Evolutionary conservation across 2,888 invertebrate species (phyloP), one percentile per base, ranked within the genome.

Genomic region (Cryptus viduatorius): DNA sequence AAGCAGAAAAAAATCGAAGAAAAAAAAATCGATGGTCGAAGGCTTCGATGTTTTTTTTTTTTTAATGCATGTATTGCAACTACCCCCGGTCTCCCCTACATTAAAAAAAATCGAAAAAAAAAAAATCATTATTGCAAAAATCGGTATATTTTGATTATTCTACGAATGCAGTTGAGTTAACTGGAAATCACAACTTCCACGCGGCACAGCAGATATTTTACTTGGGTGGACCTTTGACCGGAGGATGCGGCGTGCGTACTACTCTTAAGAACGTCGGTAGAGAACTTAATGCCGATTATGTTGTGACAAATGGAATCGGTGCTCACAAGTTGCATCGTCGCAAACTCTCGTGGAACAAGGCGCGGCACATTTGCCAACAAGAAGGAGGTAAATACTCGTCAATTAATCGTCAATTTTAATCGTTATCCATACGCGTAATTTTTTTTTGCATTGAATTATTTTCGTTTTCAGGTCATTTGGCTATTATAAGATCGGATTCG

Each of bases 371-470:
- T 71, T 88, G 86, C 68, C 19, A 64, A 44, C 76, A 84, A 1
- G 86, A 88, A 61, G 87, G 87, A 85, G 86, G 87, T 89, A 44
- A 81, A 65, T 73, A 48, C 4, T 12, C 14, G 48, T 48, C n/a
- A 19, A 19, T 24, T 53, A n/a, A n/a, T n/a, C n/a, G n/a, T n/a
- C n/a, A n/a, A n/a, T 53, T 24, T 4, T 44, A 7, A 37, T 37
- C 37, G 37, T 8, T 37, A 4, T 5, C 5, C 0, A 5, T 8
- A 1, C 37, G 37, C 14, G 19, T 29, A 3, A 46, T 29, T 46
- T 14, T 37, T 12, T 7, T 44, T 42, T 14, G 4, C 29, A 4
- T 3, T 31, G 48, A 8, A 42, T 67, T 37, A 10, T 48, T 56
- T 1, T 75, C 37, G 10, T 42, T 24, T 46, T 46, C 2, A 67